phyloP scores from a whole-genome alignment of 2,113 vertebrate species.

The Scartelaos histophorus region DNA sequence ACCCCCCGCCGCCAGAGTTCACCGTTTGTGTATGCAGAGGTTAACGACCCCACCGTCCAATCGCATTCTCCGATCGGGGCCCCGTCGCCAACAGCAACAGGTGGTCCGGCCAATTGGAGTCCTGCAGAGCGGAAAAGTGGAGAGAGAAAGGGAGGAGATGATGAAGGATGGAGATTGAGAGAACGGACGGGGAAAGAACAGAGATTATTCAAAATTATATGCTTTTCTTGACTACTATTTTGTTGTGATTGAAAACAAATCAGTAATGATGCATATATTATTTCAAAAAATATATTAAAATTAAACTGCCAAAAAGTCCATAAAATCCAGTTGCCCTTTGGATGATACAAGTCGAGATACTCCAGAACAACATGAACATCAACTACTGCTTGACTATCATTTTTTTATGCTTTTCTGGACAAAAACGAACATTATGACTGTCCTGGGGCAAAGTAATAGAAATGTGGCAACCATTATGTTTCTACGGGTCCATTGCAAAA shows the following conservation, averaged over 20 bases:
- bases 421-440: neutral
- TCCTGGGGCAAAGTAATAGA: neutral
- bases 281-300: neutral
- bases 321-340: neutral
- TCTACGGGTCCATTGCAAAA: neutral
- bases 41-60: constrained; percentile 72
- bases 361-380: no score
- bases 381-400: no score
- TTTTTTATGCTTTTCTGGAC: no score
- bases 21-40: constrained; percentile 61
- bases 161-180: constrained; percentile 48
- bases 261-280: neutral
- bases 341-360: neutral
- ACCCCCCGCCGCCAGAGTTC: constrained; percentile 62
- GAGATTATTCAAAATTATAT: constrained; percentile 34
- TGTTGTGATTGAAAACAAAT: neutral
- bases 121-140: constrained; percentile 67
- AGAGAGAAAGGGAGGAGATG: constrained; percentile 39
- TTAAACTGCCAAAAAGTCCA: neutral
- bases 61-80: constrained; percentile 73
- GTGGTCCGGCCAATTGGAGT: constrained; percentile 72
- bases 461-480: neutral
- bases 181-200: constrained; percentile 31
- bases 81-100: constrained; percentile 74
- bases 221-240: constrained; percentile 10